Evolutionary conservation across 2,888 invertebrate genomes (phyloP), one percentile per base, ranked within the genome.

Genomic region (Drosophila formosana): DNA sequence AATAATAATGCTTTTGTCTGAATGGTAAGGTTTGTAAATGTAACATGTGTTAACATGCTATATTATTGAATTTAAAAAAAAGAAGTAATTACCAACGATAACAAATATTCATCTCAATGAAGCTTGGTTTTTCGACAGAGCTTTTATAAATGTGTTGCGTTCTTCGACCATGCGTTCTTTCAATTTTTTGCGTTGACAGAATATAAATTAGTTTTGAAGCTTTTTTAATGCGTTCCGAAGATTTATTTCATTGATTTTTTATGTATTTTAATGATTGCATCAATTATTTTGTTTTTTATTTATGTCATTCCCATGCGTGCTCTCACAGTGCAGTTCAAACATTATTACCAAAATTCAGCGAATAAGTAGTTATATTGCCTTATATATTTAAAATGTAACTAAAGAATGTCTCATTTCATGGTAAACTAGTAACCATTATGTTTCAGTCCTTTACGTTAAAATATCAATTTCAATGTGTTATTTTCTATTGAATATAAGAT

Each of bases 241-340:
- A 79, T 79, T 69, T 72, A 70, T 75, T 72, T 75, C 66, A 73
- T 72, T 85, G 45, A 70, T 74, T 85, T 82, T 74, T 74, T 39
- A 78, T 76, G 70, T 73, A 67, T 70, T 75, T 63, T 65, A 69
- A 71, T 72, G 81, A 77, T 70, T 77, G 70, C 57, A 67, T 64
- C 66, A 73, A 78, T 73, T 75, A 73, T 66, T 68, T 68, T 25
- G 45, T 13, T 61, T 62, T 13, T 58, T 62, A 57, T 6, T 47
- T 69, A 66, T 18, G 53, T 43, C 18, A 45, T 55, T 55, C 57
- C 72, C 26, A 58, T 55, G 46, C 45, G 3, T 41, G 7, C 8
- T 9, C 13, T 7, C 18, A 28, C 13, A 32, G 23, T 32, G 25
- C 5, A 39, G 8, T 18, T 25, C 46, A 45, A 23, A 9, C 28